Conservation (phyloP, 2,113 vertebrate species). For the Syrmaticus mikado region DNA sequence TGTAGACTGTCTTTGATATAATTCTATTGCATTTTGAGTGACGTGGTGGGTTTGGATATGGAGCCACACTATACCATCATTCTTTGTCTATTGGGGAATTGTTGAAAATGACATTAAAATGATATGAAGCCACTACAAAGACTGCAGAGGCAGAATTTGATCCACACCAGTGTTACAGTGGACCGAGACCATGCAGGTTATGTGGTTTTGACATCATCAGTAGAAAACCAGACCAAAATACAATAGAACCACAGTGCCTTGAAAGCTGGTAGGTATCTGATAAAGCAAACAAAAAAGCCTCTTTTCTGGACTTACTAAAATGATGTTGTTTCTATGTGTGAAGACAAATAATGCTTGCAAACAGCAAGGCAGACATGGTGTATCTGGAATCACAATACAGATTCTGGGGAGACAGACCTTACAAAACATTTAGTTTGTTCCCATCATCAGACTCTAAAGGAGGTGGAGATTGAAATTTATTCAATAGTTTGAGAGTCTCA, state of each 20-base stretch:
- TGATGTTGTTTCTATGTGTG: background rate
- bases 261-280: background rate
- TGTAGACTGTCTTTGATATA: background rate
- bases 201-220: background rate
- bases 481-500: background rate
- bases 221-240: background rate
- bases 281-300: background rate
- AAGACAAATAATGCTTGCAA: background rate
- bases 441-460: background rate
- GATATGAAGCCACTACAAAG: background rate
- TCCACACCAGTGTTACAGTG: background rate
- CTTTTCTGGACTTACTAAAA: background rate
- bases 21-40: background rate
- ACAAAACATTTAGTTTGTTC: background rate
- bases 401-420: background rate
- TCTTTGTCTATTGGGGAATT: background rate
- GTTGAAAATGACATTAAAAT: background rate
- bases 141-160: background rate
- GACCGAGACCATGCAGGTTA: background rate
- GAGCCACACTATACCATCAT: background rate
- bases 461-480: background rate
- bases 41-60: rapidly evolving
- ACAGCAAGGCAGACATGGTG: background rate
- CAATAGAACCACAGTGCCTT: background rate
- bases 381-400: background rate